Base-by-base conservation (phyloP, 2,888 invertebrate genomes). In the Eilema sororculum region DNA sequence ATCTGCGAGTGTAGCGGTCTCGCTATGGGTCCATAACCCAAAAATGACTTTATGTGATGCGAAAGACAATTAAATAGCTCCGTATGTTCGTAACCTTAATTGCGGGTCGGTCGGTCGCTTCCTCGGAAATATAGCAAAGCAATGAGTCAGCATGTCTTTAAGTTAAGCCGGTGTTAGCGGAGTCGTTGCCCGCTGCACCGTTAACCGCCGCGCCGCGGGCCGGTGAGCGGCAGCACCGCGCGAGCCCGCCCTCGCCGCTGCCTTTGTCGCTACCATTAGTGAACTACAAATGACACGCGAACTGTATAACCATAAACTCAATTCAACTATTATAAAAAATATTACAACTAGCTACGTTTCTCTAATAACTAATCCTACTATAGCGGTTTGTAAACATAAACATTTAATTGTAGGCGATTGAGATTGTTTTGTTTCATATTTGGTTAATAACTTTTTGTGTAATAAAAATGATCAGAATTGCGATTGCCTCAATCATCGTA, bases 141-240 rank as follows among this genome's bases (percentile, higher is more conserved):
- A 83, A 87, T 93, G 93, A 92, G 93, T 94, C 94, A 94, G 92
- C 92, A 86, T 86, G 87, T 90, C 91, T 88, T 87, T 80, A 83
- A 82, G 83, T 80, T 82, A 78, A 82, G 83, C 79, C 81, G 81
- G 77, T 79, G 87, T 84, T 85, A 80, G 85, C 83, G 86, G 86
- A 89, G 94, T 94, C 95, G 93, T 87, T 92, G 94, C 86, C 93
- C 94, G 90, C 89, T 73, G 84, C 85, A 94, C 90, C 90, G 94
- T 94, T 95, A 95, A 75, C 81, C 84, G 84, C 28, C 28, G 28
- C 28, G 28, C 28, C 28, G 28, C 76, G 71, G 74, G 52, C 20
- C 76, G 24, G 62, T 62, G 37, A 62, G 62, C 62, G 77, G 80
- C 75, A 78, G 76, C 80, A 81, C 77, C 80, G 68, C 73, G 72